Base-by-base conservation (phyloP, 2,888 invertebrate species). In the Thereva unica region DNA sequence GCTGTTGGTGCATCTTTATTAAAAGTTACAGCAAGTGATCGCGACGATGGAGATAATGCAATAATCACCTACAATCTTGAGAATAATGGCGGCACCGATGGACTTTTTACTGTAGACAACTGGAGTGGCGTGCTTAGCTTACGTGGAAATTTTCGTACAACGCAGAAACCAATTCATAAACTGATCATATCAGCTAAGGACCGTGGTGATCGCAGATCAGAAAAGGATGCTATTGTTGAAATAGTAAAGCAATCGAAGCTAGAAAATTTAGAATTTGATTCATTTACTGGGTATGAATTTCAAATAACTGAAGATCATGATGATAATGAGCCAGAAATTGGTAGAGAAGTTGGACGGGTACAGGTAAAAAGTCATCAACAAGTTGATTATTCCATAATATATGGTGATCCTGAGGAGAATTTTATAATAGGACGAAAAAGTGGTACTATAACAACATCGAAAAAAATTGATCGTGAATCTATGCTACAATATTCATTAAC, bases 31-130 rank as follows among this genome's bases (percentile, higher is more conserved):
- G 96, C 96, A 2, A 86, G 84, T 65, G 97, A 97, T 83, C 85
- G 86, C 70, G 97, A 97, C 80, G 89, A 90, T 74, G 92, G 91
- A n/a, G 89, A 91, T 76, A 95, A 95, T 83, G 92, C 93, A 44
- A 86, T 87, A 77, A 85, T 93, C 52, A 88, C 88, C 67, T 95
- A 89, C 77, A 86, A 85, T 72, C 82, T 96, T 68, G 91, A 91
- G 80, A 89, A 86, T 74, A 92, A 91, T 37, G 50, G 49, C 40
- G 91, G 61, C 34, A 89, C 89, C 67, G 91, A 91, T 72, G 90
- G 89, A 47, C 84, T 91, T 70, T 97, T 97, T 80, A 85, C 86
- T 9, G 84, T 95, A 35, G 92, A 94, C 76, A 86, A 89, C 64
- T 85, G 85, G 78, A 90, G 89, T 12, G 95, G 95, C 6, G 86